Evolutionary conservation across 2,888 invertebrate species (phyloP).

Genomic region (Stenchaetothrips biformis): DNA sequence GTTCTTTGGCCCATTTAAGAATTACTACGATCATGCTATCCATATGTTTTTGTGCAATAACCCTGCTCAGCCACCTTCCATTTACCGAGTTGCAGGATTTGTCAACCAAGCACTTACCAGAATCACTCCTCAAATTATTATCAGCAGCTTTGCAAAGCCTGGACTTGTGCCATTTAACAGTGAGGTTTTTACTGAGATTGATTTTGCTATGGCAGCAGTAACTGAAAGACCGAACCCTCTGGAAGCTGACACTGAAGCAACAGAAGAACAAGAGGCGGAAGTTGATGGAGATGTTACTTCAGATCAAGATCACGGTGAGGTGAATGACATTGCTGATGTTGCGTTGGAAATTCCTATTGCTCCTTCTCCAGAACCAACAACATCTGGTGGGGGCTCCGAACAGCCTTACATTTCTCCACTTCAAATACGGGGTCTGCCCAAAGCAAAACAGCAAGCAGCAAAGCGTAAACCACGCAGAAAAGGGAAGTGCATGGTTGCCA

Average conservation of each 20-base stretch:
- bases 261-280: not conserved
- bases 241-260: not conserved
- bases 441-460: not conserved
- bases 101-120: conserved; percentile 28
- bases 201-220: conserved; percentile 34
- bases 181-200: conserved; percentile 34
- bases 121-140: conserved; percentile 31
- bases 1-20: conserved; percentile 36
- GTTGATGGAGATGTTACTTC: not conserved
- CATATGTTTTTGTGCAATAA: conserved; percentile 36
- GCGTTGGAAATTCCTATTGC: not conserved
- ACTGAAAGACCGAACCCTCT: conserved; percentile 27
- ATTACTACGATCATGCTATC: conserved; percentile 31
- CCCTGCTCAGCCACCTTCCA: conserved; percentile 38
- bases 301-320: not conserved
- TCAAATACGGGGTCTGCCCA: conserved; percentile 13
- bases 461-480: not conserved
- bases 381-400: too few relatives aligned
- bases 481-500: too few relatives aligned
- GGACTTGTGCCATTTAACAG: conserved; percentile 37
- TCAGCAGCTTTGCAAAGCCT: conserved; percentile 35
- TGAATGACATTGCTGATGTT: not conserved
- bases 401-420: not conserved
- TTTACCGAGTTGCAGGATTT: conserved; percentile 31
- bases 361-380: too few relatives aligned